Conservation (phyloP, 2,113 vertebrate species). For the Copsychus sechellarum region DNA sequence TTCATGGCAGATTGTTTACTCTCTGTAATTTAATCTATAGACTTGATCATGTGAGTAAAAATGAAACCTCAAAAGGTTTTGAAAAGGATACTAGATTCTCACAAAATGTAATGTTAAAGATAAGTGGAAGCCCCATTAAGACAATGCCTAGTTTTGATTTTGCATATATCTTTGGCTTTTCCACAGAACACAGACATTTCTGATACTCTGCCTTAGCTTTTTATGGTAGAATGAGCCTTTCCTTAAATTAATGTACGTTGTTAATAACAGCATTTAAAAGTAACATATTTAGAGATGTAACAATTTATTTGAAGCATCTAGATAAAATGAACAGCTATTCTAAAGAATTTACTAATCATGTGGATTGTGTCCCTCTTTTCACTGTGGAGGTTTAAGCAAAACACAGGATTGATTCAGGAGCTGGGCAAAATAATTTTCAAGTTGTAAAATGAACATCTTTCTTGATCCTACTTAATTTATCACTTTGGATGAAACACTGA, state of each 20-base stretch:
- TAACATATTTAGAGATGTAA: neutral
- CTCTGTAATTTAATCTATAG: neutral
- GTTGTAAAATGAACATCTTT: neutral
- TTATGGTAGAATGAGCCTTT: neutral
- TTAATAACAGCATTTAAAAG: neutral
- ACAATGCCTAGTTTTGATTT: neutral
- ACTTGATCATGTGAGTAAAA: neutral
- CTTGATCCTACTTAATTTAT: neutral
- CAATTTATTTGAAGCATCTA: neutral
- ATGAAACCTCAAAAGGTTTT: neutral
- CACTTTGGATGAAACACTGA: neutral
- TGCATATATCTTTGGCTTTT: neutral
- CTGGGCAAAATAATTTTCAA: neutral
- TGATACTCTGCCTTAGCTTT: neutral
- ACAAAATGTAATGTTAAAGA: neutral
- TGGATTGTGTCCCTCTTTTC: neutral
- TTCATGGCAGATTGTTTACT: neutral
- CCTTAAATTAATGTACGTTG: neutral
- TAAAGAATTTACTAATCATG: neutral
- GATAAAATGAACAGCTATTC: neutral
- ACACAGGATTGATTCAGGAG: neutral
- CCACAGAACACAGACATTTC: neutral
- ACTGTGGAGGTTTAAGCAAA: neutral
- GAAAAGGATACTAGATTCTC: neutral
- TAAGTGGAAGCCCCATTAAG: neutral